Evolutionary conservation across 2,797 vertebrate species (phyloP).

Genomic region (Sylvia borin): DNA sequence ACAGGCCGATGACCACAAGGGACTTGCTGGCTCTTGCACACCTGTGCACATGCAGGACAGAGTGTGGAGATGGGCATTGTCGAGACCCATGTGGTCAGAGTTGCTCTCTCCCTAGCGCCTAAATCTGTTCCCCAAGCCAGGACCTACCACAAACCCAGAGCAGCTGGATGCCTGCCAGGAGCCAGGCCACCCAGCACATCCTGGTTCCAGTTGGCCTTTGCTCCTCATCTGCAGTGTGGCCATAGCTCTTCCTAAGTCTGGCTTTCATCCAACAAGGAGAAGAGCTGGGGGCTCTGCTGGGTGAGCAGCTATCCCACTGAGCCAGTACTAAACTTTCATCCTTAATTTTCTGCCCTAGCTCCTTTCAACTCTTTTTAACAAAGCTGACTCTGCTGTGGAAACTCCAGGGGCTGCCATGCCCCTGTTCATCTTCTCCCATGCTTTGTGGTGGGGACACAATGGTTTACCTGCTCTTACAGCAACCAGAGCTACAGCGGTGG

Average conservation of each 20-base stretch:
- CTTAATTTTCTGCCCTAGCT: neutral
- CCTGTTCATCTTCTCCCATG: fast-evolving
- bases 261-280: neutral
- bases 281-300: neutral
- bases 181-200: neutral
- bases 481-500: neutral
- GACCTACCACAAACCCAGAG: fast-evolving
- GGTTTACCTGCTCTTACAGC: neutral
- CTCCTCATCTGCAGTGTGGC: neutral
- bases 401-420: neutral
- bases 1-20: neutral
- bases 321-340: neutral
- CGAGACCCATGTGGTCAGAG: neutral
- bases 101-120: fast-evolving
- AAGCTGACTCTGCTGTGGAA: neutral
- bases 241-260: neutral
- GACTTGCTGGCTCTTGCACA: neutral
- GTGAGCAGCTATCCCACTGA: neutral
- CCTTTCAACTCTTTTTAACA: neutral
- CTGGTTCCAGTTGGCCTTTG: neutral
- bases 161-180: neutral
- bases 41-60: neutral
- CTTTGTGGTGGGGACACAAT: neutral
- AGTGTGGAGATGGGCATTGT: fast-evolving
- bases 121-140: neutral